phyloP scores from a whole-genome alignment of 2,797 vertebrate species.

The Hypotaenidia philippensis region DNA sequence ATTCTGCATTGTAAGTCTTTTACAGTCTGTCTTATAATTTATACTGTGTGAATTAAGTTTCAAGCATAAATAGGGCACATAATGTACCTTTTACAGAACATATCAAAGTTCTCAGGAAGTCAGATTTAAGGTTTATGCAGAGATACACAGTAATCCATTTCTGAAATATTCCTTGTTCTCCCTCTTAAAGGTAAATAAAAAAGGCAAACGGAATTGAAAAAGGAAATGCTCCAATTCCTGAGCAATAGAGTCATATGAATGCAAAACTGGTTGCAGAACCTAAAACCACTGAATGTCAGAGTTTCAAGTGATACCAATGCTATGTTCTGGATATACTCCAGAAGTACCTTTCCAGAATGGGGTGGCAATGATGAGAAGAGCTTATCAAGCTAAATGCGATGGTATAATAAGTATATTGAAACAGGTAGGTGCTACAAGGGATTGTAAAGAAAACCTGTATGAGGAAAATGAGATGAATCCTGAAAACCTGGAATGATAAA shows the following conservation, averaged over 20 bases:
- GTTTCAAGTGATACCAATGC: not conserved
- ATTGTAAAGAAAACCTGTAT: not conserved
- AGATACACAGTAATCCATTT: constrained; percentile 4
- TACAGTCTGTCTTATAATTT: not conserved
- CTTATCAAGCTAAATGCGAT: not conserved
- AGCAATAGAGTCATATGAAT: not conserved
- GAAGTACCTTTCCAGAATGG: not conserved
- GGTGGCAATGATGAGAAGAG: not conserved
- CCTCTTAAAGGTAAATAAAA: not conserved
- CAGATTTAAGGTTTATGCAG: constrained; percentile 37
- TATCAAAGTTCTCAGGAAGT: not conserved
- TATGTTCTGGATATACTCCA: not conserved
- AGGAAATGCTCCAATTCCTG: not conserved
- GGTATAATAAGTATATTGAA: not conserved
- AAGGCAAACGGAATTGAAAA: not conserved
- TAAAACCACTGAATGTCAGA: not conserved
- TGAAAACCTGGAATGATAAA: not conserved
- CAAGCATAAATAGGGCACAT: not conserved
- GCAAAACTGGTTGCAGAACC: not conserved
- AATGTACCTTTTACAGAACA: not conserved
- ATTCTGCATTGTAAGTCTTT: not conserved
- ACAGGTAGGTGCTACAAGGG: not conserved
- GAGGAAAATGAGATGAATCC: not conserved
- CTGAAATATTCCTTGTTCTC: not conserved
- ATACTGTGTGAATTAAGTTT: not conserved